Conservation (phyloP, 2,888 invertebrate species). For the Meganola albula region DNA sequence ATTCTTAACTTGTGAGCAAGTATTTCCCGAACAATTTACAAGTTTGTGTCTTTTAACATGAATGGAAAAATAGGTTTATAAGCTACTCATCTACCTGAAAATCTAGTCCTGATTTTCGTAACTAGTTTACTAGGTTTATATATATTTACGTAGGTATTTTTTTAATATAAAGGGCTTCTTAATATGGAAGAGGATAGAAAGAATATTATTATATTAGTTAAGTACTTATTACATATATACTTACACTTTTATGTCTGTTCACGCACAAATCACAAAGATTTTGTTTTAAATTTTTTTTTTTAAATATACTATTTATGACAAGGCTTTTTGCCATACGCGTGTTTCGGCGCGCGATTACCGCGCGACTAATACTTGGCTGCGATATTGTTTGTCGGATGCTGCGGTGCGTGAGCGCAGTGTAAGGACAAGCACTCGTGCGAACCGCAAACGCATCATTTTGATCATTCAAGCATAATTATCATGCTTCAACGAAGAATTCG, state of each 20-base stretch:
- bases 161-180: no score
- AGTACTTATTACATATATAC: conserved; percentile 18
- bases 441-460: not conserved
- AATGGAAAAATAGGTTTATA: no score
- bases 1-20: no score
- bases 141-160: no score
- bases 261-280: conserved; percentile 17
- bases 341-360: conserved; percentile 44
- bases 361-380: conserved; percentile 33
- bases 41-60: no score
- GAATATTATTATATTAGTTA: no score
- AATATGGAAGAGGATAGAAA: no score
- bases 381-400: conserved; percentile 25
- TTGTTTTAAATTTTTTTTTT: not conserved
- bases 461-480: conserved; percentile 11
- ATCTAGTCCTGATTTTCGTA: no score
- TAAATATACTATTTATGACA: conserved; percentile 4
- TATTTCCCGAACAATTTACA: no score
- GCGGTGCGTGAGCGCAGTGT: conserved; percentile 15
- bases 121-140: no score
- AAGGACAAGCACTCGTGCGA: not conserved
- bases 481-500: conserved; percentile 9
- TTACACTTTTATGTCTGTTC: conserved; percentile 13
- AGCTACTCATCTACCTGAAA: no score
- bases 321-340: conserved; percentile 24